Percentiles rank a stretch among this genome's conserved stretches.
Conservation (phyloP, 2,113 vertebrate genomes). For the Lasiurus cinereus region DNA sequence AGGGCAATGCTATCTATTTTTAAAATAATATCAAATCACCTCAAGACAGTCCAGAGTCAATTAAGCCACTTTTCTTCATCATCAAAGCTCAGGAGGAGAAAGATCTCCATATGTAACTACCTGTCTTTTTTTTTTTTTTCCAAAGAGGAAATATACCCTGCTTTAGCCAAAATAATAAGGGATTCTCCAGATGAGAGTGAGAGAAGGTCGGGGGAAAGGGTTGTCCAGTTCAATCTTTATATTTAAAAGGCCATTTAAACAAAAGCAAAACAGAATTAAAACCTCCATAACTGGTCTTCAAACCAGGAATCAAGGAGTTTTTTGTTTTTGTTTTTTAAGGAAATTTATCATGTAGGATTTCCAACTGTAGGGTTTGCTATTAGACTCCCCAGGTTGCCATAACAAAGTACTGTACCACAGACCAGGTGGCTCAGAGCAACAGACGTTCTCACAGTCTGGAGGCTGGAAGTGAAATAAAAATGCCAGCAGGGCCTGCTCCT, state of each 20-base stretch:
- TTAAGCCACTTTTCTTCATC: conserved; percentile 49
- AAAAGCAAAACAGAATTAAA: not conserved
- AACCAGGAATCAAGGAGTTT: not conserved
- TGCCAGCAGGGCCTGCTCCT: not conserved
- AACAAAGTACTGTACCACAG: not conserved
- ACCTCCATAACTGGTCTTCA: not conserved
- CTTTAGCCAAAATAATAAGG: not conserved
- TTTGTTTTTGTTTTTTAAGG: not conserved
- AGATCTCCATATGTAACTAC: not conserved
- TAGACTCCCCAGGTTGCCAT: not conserved
- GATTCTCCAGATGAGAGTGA: not conserved
- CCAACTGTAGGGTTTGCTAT: not conserved
- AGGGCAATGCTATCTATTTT: not conserved
- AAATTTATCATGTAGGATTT: not conserved
- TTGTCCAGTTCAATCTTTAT: not conserved
- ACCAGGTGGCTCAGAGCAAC: not conserved
- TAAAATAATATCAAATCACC: conserved; percentile 54
- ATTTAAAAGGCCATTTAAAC: conserved; percentile 8
- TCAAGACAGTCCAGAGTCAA: conserved; percentile 44
- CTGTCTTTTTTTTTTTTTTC: not conserved
- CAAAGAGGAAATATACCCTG: not conserved
- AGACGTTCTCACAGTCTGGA: not conserved
- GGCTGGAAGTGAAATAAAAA: not conserved
- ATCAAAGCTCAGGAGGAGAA: conserved; percentile 38
- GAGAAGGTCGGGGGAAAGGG: not conserved